phyloP scores from a whole-genome alignment of 2,113 vertebrate species.

The Notiomystis cincta region DNA sequence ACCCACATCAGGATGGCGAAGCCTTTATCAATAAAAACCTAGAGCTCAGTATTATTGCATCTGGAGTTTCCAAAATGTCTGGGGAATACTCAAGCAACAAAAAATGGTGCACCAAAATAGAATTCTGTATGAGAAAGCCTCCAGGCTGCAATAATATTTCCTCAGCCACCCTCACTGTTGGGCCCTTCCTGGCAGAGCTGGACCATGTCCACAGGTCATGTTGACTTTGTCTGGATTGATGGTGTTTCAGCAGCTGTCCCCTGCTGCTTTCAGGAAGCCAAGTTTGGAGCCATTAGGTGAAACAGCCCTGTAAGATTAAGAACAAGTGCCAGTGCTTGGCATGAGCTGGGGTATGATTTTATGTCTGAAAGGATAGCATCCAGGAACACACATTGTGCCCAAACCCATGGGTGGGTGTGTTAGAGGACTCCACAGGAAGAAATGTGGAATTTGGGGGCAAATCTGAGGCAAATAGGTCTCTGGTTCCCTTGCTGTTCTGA shows the following conservation, averaged over 20 bases:
- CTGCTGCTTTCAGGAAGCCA: conserved; percentile 2
- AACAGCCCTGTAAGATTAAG: not conserved
- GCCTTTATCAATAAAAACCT: not conserved
- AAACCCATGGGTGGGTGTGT: not conserved
- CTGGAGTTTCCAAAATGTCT: not conserved
- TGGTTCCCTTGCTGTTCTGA: not conserved
- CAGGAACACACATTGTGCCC: not conserved
- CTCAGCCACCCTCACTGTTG: not conserved
- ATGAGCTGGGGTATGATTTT: not conserved
- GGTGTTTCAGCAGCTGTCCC: conserved; percentile 27
- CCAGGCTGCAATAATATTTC: conserved; percentile 38
- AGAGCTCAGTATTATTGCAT: not conserved
- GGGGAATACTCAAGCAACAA: not conserved
- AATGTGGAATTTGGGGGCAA: rapidly evolving
- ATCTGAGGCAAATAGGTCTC: not conserved
- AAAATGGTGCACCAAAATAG: conserved; percentile 17
- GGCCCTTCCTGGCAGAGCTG: conserved; percentile 40
- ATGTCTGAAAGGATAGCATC: not conserved
- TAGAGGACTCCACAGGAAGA: not conserved
- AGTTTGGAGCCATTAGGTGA: not conserved
- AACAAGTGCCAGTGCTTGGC: not conserved
- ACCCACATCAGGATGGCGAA: not conserved
- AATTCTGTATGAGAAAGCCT: conserved; percentile 8
- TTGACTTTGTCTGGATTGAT: conserved; percentile 39
- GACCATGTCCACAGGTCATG: not conserved